A percentile compares a stretch with the other conserved stretches of the same genome.
Evolutionary conservation across 2,888 invertebrate genomes (phyloP).

Genomic region (Augiades crinisus): DNA sequence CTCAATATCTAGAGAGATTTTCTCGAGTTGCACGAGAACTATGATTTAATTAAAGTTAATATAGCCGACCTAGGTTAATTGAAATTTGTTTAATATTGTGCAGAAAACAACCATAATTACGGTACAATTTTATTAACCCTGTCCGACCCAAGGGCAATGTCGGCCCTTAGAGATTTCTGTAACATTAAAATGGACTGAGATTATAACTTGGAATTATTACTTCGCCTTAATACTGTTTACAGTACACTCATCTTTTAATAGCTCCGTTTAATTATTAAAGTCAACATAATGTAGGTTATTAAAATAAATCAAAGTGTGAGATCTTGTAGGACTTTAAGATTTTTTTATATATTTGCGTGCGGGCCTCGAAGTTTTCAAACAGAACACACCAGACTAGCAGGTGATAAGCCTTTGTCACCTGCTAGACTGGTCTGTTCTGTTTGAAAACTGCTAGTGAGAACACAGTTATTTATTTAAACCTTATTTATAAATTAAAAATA

Average conservation of each 20-base stretch:
- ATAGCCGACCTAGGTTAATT: constrained; percentile 63
- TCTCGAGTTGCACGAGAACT: constrained; percentile 50
- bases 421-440: too few species aligned
- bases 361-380: too few species aligned
- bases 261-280: neutral
- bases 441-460: too few species aligned
- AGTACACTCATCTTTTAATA: too few species aligned
- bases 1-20: constrained; percentile 39
- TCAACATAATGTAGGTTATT: too few species aligned
- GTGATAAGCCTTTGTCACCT: too few species aligned
- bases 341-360: too few species aligned
- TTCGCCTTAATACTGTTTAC: neutral
- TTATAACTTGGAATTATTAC: neutral
- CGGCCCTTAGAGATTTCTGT: constrained; percentile 13
- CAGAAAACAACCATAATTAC: constrained; percentile 54
- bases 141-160: constrained; percentile 41
- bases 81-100: constrained; percentile 63
- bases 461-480: too few species aligned
- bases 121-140: constrained; percentile 60
- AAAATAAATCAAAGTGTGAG: too few species aligned
- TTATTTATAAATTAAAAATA: too few species aligned
- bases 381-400: too few species aligned
- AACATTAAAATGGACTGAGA: constrained; percentile 7
- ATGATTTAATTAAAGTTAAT: constrained; percentile 77
- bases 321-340: too few species aligned